phyloP scores from a whole-genome alignment of 2,113 vertebrate genomes.

The Lepidothrix coronata region DNA sequence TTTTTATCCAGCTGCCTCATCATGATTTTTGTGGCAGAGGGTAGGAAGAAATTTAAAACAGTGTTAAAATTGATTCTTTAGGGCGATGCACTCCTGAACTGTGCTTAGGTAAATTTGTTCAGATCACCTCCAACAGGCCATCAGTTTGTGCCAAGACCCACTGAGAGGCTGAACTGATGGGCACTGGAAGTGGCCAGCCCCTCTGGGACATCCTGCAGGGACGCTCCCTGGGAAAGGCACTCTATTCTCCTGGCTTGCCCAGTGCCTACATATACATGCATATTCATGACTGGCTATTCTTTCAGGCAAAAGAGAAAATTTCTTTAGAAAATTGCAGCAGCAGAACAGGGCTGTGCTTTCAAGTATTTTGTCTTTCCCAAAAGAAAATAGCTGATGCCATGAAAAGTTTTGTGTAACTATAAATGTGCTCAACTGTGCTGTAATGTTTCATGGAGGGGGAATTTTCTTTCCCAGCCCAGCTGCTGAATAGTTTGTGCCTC shows the following conservation, averaged over 20 bases:
- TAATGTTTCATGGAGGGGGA: slow-evolving; percentile 39
- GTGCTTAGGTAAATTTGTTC: not conserved
- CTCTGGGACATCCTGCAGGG: not conserved
- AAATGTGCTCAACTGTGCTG: slow-evolving; percentile 30
- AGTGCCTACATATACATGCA: not conserved
- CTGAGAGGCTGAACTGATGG: not conserved
- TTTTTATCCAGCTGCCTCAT: not conserved
- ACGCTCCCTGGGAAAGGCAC: not conserved
- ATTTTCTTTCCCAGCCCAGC: slow-evolving; percentile 53
- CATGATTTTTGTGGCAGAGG: not conserved
- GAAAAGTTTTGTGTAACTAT: slow-evolving; percentile 37
- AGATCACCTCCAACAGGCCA: not conserved
- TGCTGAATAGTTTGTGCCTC: slow-evolving; percentile 44
- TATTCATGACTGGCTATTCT: slow-evolving; percentile 53
- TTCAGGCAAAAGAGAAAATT: slow-evolving; percentile 24
- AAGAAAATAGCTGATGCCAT: slow-evolving; percentile 61
- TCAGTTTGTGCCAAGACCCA: not conserved
- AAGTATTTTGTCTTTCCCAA: slow-evolving; percentile 46
- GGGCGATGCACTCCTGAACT: not conserved
- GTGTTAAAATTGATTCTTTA: not conserved
- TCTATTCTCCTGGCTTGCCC: not conserved
- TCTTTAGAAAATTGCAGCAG: slow-evolving; percentile 45
- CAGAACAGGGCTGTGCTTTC: slow-evolving; percentile 24
- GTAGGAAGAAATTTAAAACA: not conserved
- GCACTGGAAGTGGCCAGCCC: not conserved